These are phyloP conservation scores for Xiphophorus maculatus DNA, from an alignment of 2,113 vertebrate species.

Conservation along the genomic window DNA sequence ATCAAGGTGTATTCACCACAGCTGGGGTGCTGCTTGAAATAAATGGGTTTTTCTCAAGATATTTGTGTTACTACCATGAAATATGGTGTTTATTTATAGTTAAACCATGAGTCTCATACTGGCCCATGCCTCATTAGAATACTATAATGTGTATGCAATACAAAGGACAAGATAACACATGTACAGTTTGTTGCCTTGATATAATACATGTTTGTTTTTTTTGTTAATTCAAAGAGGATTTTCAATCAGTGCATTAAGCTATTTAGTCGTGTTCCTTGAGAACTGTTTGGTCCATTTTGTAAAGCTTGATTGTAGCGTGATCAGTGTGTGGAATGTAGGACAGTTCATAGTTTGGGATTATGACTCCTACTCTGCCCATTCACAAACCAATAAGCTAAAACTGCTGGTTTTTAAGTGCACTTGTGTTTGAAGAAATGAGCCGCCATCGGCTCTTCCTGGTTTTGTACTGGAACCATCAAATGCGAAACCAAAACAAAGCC, in stretches of 20 bases:
- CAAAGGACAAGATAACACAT: slow-evolving; percentile 51
- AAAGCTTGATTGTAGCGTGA: slow-evolving; percentile 60
- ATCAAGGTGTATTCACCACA: too few species aligned
- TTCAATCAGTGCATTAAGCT: slow-evolving; percentile 78
- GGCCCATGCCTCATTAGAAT: slow-evolving; percentile 26
- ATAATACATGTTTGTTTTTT: slow-evolving; percentile 12
- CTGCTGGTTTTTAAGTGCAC: slow-evolving; percentile 71
- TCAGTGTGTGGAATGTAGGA: slow-evolving; percentile 61
- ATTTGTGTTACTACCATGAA: not conserved
- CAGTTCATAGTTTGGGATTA: slow-evolving; percentile 48
- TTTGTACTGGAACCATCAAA: slow-evolving; percentile 34
- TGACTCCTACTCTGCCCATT: slow-evolving; percentile 37
- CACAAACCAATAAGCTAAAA: slow-evolving; percentile 48
- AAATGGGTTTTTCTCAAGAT: too few species aligned
- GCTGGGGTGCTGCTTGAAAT: too few species aligned
- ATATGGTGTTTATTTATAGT: not conserved
- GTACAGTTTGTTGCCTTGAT: slow-evolving; percentile 72
- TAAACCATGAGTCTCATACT: not conserved
- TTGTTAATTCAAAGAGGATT: slow-evolving; percentile 48
- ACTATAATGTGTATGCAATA: slow-evolving; percentile 54
- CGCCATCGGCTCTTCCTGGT: slow-evolving; percentile 31
- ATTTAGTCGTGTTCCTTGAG: slow-evolving; percentile 52
- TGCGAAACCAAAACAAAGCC: slow-evolving; percentile 14
- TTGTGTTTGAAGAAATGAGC: slow-evolving; percentile 56
- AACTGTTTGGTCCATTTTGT: slow-evolving; percentile 39